Conservation (phyloP, 2,888 invertebrate genomes). For the Plagodis pulveraria region DNA sequence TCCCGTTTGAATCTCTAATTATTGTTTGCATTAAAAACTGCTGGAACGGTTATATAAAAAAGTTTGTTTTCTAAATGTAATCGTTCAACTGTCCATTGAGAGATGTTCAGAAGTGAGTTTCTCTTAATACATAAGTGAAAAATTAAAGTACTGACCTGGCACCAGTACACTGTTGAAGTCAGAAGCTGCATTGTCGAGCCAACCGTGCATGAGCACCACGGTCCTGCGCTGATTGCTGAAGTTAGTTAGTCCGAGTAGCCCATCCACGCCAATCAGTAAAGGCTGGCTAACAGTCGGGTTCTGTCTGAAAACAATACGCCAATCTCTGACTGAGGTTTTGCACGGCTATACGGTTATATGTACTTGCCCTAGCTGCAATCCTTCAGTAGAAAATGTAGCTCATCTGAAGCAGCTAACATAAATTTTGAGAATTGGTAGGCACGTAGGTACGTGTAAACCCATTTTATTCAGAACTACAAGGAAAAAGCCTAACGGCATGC, state of each 20-base stretch:
- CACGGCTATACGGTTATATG: background rate
- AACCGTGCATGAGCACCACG: constrained; percentile 55
- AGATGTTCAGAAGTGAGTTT: background rate
- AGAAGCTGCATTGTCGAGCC: constrained; percentile 45
- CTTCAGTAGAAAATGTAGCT: no score
- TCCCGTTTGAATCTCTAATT: no score
- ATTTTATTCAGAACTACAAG: no score
- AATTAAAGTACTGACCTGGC: constrained; percentile 39
- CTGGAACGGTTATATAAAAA: no score
- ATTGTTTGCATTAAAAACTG: no score
- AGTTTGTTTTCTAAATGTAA: background rate
- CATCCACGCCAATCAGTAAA: constrained; percentile 37
- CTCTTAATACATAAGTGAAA: background rate
- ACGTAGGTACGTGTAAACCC: no score
- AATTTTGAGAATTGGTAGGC: no score
- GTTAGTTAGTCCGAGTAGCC: constrained; percentile 48
- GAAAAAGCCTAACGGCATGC: no score
- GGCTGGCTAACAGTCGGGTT: constrained; percentile 59
- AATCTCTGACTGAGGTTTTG: no score
- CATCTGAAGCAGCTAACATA: background rate
- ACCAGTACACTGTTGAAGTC: constrained; percentile 46
- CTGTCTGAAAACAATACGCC: constrained; percentile 32
- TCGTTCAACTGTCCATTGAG: background rate
- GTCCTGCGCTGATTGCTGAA: constrained; percentile 48
- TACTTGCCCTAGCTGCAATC: background rate